Conservation (phyloP, 2,113 vertebrate species). For the Tyrannus savana region DNA sequence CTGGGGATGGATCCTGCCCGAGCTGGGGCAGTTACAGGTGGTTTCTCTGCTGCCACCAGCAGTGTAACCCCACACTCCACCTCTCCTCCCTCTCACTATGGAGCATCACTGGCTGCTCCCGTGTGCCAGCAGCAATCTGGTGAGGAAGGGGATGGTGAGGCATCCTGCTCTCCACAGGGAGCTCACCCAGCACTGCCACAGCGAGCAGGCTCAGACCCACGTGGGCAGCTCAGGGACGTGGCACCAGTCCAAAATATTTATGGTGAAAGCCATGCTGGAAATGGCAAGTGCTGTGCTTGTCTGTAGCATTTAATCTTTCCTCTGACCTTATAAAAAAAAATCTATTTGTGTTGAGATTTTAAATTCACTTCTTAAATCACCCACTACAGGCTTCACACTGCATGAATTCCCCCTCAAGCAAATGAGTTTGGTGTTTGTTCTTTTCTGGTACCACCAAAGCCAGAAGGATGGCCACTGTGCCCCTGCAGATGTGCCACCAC, state of each 20-base stretch:
- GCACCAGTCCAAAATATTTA: neutral
- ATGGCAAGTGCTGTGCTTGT: neutral
- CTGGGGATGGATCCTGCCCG: neutral
- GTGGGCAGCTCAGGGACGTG: rapidly evolving
- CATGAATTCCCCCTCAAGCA: conserved; percentile 41
- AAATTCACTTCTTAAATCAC: conserved; percentile 63
- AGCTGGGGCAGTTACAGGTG: neutral
- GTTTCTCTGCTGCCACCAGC: neutral
- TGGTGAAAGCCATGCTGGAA: neutral
- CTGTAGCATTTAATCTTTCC: conserved; percentile 55
- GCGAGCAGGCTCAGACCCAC: neutral
- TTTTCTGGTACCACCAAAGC: neutral
- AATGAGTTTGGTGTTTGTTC: neutral
- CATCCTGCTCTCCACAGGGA: neutral
- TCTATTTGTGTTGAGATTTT: conserved; percentile 63
- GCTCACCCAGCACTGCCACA: rapidly evolving
- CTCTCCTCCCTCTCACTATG: neutral
- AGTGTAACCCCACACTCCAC: rapidly evolving
- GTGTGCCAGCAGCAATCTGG: rapidly evolving
- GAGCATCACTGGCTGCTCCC: neutral
- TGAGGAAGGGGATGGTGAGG: neutral
- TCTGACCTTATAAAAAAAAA: conserved; percentile 64
- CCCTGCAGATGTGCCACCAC: neutral
- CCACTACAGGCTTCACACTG: neutral
- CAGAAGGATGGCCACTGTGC: neutral